phyloP scores from a whole-genome alignment of 53 echinoderm and acorn worm genomes.

The Luidia sarsii region DNA sequence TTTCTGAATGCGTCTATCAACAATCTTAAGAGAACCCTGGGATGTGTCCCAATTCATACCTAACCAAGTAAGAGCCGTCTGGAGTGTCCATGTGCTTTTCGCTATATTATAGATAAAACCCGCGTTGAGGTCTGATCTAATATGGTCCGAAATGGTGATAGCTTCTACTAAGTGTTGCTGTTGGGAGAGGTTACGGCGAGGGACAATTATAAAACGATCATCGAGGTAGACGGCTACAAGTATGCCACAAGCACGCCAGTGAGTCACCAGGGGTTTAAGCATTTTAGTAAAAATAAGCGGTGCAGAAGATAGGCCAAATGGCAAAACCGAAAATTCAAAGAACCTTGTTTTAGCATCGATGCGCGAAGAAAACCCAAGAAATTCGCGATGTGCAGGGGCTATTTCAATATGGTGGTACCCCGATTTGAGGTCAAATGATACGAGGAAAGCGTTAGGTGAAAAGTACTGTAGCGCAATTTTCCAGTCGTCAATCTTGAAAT shows the following conservation, averaged over 20 bases:
- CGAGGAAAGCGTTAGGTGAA: background rate
- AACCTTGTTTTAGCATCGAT: background rate
- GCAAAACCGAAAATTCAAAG: slow-evolving; percentile 25
- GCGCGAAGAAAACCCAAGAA: slow-evolving; percentile 5
- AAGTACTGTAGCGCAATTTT: background rate
- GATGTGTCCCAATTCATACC: background rate
- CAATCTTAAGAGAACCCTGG: too few species aligned
- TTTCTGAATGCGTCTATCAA: too few species aligned
- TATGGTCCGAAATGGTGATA: background rate
- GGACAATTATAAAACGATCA: background rate
- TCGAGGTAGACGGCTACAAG: slow-evolving; percentile 1
- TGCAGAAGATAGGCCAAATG: slow-evolving; percentile 7
- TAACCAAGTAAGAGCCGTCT: background rate
- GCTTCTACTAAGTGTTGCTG: too few species aligned
- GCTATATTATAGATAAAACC: slow-evolving; percentile 11
- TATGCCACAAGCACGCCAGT: slow-evolving; percentile 6
- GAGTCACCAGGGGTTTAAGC: slow-evolving; percentile 5
- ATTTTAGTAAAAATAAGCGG: slow-evolving; percentile 5
- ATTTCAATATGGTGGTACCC: slow-evolving; percentile 36
- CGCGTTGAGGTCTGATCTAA: background rate
- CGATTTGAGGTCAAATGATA: slow-evolving; percentile 24
- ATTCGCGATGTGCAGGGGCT: background rate
- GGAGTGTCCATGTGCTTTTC: background rate
- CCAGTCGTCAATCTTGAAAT: slow-evolving; percentile 30
- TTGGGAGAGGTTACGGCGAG: background rate